Evolutionary conservation across 1,140 invertebrate species (phyloP).

Genomic region (Dendroctonus ponderosae): DNA sequence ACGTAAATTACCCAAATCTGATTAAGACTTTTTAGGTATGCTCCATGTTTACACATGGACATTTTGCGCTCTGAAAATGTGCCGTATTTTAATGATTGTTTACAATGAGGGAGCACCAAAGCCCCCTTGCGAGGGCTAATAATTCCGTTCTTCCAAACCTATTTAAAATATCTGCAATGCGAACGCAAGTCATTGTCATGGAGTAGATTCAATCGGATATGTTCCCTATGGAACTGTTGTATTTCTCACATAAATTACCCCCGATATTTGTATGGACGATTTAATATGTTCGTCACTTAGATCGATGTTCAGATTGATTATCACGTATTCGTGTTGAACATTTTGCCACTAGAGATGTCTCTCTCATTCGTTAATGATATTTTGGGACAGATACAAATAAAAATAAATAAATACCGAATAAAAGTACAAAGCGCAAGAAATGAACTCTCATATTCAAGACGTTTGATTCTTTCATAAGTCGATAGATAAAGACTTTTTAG

Average conservation of each 20-base stretch:
- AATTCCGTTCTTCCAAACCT: conserved; percentile 23
- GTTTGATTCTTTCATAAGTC: no score
- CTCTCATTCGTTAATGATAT: no score
- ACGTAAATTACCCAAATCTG: no score
- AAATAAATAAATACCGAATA: no score
- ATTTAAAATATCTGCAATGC: conserved; percentile 33
- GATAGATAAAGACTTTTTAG: no score
- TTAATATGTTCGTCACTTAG: conserved; percentile 4
- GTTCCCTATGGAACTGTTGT: conserved; percentile 19
- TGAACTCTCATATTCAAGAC: no score
- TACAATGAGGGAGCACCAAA: conserved; percentile 27
- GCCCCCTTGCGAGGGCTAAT: conserved; percentile 17
- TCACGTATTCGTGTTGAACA: background rate
- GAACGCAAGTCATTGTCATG: conserved; percentile 26
- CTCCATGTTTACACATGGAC: no score
- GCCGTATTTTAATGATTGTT: conserved; percentile 25
- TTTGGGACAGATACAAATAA: no score
- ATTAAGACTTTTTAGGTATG: no score
- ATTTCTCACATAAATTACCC: conserved; percentile 15
- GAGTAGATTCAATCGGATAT: conserved; percentile 23
- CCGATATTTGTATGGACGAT: conserved; percentile 4
- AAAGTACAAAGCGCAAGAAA: no score
- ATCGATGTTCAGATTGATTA: conserved; percentile 4
- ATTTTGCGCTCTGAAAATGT: no score
- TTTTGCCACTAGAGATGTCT: no score